Conservation (phyloP, 2,888 invertebrate genomes). For the Melanophora roralis region DNA sequence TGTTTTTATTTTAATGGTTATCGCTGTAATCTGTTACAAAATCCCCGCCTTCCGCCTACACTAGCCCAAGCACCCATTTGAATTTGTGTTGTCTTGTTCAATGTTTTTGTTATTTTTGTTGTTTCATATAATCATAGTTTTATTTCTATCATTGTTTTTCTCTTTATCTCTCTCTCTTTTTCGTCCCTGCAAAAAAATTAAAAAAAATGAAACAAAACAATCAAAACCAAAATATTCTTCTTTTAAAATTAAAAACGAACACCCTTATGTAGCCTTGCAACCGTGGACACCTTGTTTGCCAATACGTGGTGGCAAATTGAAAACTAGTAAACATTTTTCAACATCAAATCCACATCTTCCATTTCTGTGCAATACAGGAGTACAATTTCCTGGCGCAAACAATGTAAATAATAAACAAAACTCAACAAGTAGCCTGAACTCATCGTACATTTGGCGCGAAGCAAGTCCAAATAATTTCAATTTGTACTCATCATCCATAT, state of each 20-base stretch:
- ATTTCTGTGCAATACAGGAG: constrained; percentile 71
- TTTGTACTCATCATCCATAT: constrained; percentile 76
- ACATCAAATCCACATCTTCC: constrained; percentile 78
- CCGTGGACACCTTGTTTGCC: constrained; percentile 78
- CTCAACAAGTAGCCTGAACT: constrained; percentile 76
- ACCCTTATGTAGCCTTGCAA: constrained; percentile 73
- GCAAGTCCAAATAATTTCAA: constrained; percentile 77
- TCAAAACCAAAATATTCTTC: constrained; percentile 40
- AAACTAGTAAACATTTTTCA: constrained; percentile 77
- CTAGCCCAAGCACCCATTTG: constrained; percentile 39
- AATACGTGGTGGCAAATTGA: constrained; percentile 77
- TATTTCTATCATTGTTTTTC: constrained; percentile 64
- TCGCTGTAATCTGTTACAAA: constrained; percentile 40
- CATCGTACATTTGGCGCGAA: constrained; percentile 78
- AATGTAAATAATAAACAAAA: constrained; percentile 68
- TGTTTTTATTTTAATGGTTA: constrained; percentile 33
- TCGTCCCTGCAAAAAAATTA: constrained; percentile 57
- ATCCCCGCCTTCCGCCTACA: background rate
- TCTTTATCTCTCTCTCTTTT: constrained; percentile 61
- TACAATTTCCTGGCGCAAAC: constrained; percentile 62
- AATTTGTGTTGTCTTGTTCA: constrained; percentile 59
- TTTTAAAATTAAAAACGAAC: constrained; percentile 7
- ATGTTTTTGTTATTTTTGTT: constrained; percentile 51
- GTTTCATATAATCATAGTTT: constrained; percentile 50
- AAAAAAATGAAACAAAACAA: constrained; percentile 21